Percentiles rank a stretch among this genome's conserved stretches.
Evolutionary conservation across 2,888 invertebrate species (phyloP).

Genomic region (Polydrusus tereticollis): DNA sequence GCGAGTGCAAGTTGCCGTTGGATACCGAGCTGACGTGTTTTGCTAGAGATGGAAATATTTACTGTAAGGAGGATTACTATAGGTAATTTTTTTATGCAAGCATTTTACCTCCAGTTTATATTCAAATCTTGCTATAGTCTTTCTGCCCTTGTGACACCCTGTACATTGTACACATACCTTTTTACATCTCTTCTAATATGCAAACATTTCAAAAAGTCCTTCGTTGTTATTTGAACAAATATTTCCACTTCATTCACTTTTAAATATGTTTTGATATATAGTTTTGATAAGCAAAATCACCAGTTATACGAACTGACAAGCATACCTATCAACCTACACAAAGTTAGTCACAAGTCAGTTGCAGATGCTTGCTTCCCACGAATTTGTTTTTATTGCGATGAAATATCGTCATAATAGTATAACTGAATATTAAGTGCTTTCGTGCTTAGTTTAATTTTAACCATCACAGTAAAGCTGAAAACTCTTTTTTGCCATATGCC

Average conservation of each 20-base stretch:
- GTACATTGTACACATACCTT: not conserved
- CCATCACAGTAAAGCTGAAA: not conserved
- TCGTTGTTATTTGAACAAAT: not conserved
- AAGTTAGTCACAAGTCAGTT: conserved; percentile 42
- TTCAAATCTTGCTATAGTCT: not conserved
- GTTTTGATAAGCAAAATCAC: conserved; percentile 39
- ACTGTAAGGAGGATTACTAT: conserved; percentile 95
- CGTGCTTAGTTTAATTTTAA: not conserved
- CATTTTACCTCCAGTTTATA: no score
- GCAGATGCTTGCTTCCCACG: conserved; percentile 46
- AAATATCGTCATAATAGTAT: conserved; percentile 3
- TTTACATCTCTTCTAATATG: not conserved
- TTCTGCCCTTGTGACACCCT: not conserved
- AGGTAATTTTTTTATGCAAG: conserved; percentile 73
- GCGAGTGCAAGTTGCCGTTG: conserved; percentile 86
- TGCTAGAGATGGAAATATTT: conserved; percentile 89
- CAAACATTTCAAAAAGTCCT: conserved; percentile 10
- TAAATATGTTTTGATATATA: conserved; percentile 36
- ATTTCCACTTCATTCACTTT: conserved; percentile 27
- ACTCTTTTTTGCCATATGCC: not conserved
- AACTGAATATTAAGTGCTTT: not conserved
- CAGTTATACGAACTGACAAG: conserved; percentile 41
- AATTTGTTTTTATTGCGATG: conserved; percentile 38
- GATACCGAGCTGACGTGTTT: conserved; percentile 92
- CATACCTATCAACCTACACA: conserved; percentile 42